Evolutionary conservation across 2,113 vertebrate species (phyloP).

Genomic region (Melozone crissalis): DNA sequence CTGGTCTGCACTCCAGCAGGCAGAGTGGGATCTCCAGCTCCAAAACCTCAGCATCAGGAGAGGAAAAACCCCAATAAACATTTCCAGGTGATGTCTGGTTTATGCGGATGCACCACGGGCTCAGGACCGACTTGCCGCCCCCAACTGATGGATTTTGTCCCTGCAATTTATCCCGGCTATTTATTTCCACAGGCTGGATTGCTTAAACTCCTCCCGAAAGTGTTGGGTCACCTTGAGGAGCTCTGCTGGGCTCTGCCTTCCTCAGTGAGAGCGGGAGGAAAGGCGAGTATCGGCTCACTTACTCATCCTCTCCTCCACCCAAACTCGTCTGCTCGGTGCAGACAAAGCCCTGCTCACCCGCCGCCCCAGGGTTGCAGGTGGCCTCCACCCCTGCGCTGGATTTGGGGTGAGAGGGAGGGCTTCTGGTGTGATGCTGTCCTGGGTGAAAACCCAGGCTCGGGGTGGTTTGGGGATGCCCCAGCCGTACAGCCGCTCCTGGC

Average conservation of each 20-base stretch:
- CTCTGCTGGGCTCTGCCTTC: background rate
- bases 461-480: rapidly evolving
- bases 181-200: background rate
- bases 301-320: background rate
- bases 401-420: background rate
- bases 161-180: background rate
- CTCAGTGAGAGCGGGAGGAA: background rate
- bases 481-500: background rate
- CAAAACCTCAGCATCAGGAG: background rate
- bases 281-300: background rate
- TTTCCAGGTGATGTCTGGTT: rapidly evolving
- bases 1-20: background rate
- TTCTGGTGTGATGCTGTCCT: background rate
- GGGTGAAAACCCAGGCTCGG: rapidly evolving
- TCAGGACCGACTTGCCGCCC: background rate
- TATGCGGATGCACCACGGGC: rapidly evolving
- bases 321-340: rapidly evolving
- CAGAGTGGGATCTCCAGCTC: background rate
- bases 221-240: background rate
- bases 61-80: background rate
- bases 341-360: background rate
- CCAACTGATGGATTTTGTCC: background rate
- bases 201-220: background rate
- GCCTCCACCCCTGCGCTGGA: rapidly evolving
- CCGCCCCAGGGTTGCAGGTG: rapidly evolving